Percentiles rank a stretch among this genome's conserved stretches.
Conservation (phyloP, 1,140 invertebrate species). For the Drosophila nannoptera region DNA sequence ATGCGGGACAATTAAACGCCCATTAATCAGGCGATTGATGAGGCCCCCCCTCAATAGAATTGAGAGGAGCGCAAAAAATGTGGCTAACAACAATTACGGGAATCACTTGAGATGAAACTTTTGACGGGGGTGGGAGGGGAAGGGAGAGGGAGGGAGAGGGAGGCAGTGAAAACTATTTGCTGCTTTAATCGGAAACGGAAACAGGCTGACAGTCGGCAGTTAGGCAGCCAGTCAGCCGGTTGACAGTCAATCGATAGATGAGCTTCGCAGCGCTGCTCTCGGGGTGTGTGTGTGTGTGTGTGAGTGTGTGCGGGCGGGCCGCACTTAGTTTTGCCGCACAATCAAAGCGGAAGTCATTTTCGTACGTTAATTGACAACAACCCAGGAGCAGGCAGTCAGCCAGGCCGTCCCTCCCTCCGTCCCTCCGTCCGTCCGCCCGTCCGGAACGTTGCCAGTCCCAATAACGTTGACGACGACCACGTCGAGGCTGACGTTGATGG, state of each 20-base stretch:
- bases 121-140: conserved; percentile 21
- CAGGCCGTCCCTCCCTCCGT: neutral
- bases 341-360: conserved; percentile 78
- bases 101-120: conserved; percentile 60
- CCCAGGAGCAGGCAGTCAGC: conserved; percentile 12
- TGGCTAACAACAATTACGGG: conserved; percentile 56
- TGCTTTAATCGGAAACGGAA: conserved; percentile 77
- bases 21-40: conserved; percentile 67
- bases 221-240: conserved; percentile 68
- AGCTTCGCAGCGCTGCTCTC: conserved; percentile 28
- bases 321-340: conserved; percentile 57
- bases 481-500: conserved; percentile 52
- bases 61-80: conserved; percentile 28
- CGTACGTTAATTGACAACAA: conserved; percentile 77
- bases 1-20: conserved; percentile 53
- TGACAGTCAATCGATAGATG: conserved; percentile 71
- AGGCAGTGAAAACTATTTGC: conserved; percentile 69
- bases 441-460: conserved; percentile 24
- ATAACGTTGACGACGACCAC: conserved; percentile 43
- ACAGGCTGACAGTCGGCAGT: conserved; percentile 65
- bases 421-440: neutral
- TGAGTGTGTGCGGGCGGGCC: conserved; percentile 17
- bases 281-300: neutral
- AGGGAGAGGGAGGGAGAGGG: neutral
- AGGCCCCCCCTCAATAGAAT: conserved; percentile 4